Conservation (phyloP, 2,113 vertebrate species). For the Corythornis vintsioides region DNA sequence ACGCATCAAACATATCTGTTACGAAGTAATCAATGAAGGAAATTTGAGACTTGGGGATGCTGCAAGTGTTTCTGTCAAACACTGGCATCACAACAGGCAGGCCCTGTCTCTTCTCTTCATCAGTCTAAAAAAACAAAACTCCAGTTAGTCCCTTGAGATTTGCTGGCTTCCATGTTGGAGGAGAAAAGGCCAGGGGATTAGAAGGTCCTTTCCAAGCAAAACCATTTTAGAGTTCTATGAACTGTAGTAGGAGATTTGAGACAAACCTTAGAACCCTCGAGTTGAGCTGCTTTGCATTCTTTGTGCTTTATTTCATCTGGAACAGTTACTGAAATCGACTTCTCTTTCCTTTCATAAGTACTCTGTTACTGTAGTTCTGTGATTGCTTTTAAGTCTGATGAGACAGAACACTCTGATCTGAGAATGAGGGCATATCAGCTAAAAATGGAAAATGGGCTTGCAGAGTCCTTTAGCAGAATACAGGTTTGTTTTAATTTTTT, state of each 20-base stretch:
- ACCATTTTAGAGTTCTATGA: neutral
- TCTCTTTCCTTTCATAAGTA: neutral
- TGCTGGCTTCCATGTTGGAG: neutral
- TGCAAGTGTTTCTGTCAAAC: conserved; percentile 95
- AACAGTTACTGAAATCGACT: neutral
- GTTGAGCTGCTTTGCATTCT: neutral
- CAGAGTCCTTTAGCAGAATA: neutral
- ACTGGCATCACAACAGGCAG: conserved; percentile 97
- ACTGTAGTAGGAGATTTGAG: neutral
- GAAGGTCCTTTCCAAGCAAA: neutral
- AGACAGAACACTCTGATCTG: neutral
- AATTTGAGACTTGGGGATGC: conserved; percentile 96
- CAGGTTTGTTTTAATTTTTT: neutral
- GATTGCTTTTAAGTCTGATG: neutral
- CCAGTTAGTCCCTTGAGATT: conserved; percentile 9
- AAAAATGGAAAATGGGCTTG: neutral
- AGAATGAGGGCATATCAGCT: neutral
- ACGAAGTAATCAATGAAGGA: conserved; percentile 99
- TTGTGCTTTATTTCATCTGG: neutral
- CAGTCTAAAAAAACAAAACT: conserved; percentile 83
- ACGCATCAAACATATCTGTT: conserved; percentile 96
- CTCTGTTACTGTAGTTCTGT: neutral
- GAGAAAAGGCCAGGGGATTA: neutral
- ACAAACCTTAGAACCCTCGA: neutral
- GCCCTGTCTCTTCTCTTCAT: conserved; percentile 94